These are phyloP conservation scores for Schizothorax lantsangensis DNA, from an alignment of 2,797 vertebrate species.

Conservation along the genomic window DNA sequence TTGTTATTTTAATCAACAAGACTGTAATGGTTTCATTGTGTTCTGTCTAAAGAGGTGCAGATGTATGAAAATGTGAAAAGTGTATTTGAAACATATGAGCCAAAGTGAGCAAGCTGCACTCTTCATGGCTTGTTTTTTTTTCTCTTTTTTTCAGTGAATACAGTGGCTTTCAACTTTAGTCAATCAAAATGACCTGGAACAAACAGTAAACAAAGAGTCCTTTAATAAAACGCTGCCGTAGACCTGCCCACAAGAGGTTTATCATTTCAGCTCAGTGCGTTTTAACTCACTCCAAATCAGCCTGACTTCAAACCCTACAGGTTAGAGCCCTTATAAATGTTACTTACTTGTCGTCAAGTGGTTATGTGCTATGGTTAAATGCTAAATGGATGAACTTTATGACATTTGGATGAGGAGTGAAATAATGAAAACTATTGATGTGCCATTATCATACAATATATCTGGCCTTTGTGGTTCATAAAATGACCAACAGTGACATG, in stretches of 20 bases:
- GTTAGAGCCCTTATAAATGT: background rate
- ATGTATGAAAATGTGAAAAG: background rate
- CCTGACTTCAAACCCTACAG: background rate
- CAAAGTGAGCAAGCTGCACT: background rate
- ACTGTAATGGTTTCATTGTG: background rate
- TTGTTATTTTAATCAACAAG: background rate
- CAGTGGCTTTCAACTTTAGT: conserved; percentile 71
- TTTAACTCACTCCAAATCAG: conserved; percentile 17
- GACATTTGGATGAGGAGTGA: background rate
- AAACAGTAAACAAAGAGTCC: conserved; percentile 78
- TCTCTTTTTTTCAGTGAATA: conserved; percentile 12
- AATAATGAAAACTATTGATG: background rate
- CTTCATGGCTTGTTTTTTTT: background rate
- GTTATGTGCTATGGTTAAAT: background rate
- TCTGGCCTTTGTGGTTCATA: background rate
- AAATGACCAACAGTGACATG: conserved; percentile 1
- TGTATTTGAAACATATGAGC: background rate
- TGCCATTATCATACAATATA: background rate
- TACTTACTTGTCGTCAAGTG: background rate
- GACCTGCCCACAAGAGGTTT: conserved; percentile 69
- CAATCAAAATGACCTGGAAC: conserved; percentile 76
- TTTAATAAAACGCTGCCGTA: conserved; percentile 72
- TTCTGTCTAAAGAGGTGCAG: background rate
- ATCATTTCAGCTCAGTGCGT: conserved; percentile 69
- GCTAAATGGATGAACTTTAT: background rate